Conservation (phyloP, 2,797 vertebrate species). For the Poeciliopsis turneri region DNA sequence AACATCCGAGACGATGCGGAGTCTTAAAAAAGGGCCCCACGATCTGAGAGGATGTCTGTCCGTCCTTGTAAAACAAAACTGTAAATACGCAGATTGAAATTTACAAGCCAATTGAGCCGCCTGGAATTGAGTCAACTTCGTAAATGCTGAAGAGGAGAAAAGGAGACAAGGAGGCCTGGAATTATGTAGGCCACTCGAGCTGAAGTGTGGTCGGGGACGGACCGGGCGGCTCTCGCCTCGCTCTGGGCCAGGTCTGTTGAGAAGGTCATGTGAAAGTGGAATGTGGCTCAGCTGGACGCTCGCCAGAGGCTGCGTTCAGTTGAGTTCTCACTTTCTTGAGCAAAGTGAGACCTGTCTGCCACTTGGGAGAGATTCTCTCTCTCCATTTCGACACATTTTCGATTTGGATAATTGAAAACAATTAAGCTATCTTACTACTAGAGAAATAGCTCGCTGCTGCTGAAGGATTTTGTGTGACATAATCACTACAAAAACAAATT, state of each 20-base stretch:
- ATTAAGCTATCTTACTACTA: conserved; percentile 25
- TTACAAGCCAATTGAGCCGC: conserved; percentile 52
- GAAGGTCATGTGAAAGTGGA: conserved; percentile 75
- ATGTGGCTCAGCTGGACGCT: conserved; percentile 57
- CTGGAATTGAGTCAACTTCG: conserved; percentile 59
- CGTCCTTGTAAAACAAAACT: conserved; percentile 59
- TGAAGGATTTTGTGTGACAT: conserved; percentile 10
- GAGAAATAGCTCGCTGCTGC: not conserved
- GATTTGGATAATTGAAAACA: conserved; percentile 56
- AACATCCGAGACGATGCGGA: conserved; percentile 6
- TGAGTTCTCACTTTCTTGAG: conserved; percentile 52
- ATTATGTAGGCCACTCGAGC: conserved; percentile 60
- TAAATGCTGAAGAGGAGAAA: conserved; percentile 46
- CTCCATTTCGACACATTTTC: conserved; percentile 22
- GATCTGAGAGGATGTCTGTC: conserved; percentile 21
- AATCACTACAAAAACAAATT: conserved; percentile 15
- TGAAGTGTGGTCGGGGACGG: conserved; percentile 53
- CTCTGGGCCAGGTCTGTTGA: conserved; percentile 54
- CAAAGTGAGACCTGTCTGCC: conserved; percentile 56
- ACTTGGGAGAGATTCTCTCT: conserved; percentile 53
- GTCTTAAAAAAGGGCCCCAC: conserved; percentile 22
- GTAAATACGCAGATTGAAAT: conserved; percentile 51
- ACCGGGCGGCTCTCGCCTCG: conserved; percentile 39
- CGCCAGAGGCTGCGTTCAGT: conserved; percentile 54
- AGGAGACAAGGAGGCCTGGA: conserved; percentile 45